Base-by-base conservation (phyloP, 2,888 invertebrate species). In the Myathropa florea region DNA sequence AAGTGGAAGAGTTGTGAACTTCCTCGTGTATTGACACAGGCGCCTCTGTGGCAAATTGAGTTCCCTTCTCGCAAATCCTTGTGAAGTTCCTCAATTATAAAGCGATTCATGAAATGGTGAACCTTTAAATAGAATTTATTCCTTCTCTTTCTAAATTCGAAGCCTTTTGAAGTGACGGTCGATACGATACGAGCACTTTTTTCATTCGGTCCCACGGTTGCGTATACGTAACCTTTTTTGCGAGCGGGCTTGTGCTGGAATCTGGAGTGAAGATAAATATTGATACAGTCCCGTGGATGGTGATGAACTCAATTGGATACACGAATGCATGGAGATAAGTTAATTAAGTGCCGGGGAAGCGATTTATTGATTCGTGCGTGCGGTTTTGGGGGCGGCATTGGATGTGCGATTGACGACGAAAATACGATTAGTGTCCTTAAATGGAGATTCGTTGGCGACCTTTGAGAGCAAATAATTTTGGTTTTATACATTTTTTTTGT, bases 191-290 rank as follows among this genome's bases (percentile, higher is more conserved):
- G n/a, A 57, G n/a, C n/a, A n/a, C n/a, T n/a, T n/a, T 64, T 36
- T 64, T 18, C 24, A 28, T 46, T 59, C 24, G 6, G 24, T 10
- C 14, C 28, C 23, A 26, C 70, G 57, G 59, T 57, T 59, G 83
- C 83, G 83, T 63, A 79, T 83, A 70, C 83, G 73, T 64, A 78
- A 79, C 65, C 1, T 83, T 73, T 78, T 71, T 77, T 23, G 3
- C 30, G 39, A 28, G n/a, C 39, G 68, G 63, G 39, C 39, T 63
- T n/a, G 68, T 39, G 21, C 33, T 67, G 4, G 21, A 59, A 63
- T 60, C 30, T 10, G 26, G n/a, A 28, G 18, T 26, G 33, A 36
- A 53, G 63, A 67, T 70, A 79, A 70, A 73, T 68, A 57, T 70
- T 64, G 55, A 70, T 63, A 67, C 46, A 36, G 36, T n/a, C 36